These are phyloP conservation scores for Scomber japonicus DNA, from an alignment of 2,113 vertebrate genomes.

Conservation along the genomic window DNA sequence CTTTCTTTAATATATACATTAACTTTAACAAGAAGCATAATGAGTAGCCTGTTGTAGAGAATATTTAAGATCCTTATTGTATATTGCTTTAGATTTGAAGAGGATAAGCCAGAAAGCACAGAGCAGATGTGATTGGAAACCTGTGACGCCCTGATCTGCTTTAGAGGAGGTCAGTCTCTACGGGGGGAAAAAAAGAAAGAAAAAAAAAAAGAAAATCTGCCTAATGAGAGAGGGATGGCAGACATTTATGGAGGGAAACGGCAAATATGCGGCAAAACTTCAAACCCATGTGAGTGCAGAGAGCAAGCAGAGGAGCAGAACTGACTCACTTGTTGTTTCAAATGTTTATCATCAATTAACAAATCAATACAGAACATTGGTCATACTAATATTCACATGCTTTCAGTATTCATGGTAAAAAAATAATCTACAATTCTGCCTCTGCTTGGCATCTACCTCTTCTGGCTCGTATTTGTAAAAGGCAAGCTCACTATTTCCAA, in stretches of 20 bases:
- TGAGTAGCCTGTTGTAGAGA: background rate
- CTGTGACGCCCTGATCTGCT: slow-evolving; percentile 12
- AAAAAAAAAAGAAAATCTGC: slow-evolving; percentile 54
- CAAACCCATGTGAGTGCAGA: slow-evolving; percentile 9
- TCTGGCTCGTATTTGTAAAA: slow-evolving; percentile 40
- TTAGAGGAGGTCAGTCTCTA: background rate
- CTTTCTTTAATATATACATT: too few species aligned
- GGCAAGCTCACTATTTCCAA: slow-evolving; percentile 67
- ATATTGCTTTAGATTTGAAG: background rate
- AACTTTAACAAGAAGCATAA: too few species aligned
- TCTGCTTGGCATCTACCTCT: slow-evolving; percentile 29
- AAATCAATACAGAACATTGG: slow-evolving; percentile 2
- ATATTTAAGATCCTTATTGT: background rate
- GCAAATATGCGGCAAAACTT: slow-evolving; percentile 16
- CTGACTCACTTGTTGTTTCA: background rate
- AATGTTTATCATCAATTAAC: background rate
- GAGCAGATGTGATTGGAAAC: slow-evolving; percentile 32
- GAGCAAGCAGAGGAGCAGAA: background rate
- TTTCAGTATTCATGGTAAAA: slow-evolving; percentile 15
- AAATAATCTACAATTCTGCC: slow-evolving; percentile 3
- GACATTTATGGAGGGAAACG: slow-evolving; percentile 35
- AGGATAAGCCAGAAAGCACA: too few species aligned
- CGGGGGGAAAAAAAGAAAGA: too few species aligned
- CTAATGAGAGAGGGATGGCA: slow-evolving; percentile 68
- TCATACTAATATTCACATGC: background rate